Evolutionary conservation across 2,888 invertebrate genomes (phyloP), one percentile per base, ranked within the genome.

Genomic region (Platypus cylindrus): DNA sequence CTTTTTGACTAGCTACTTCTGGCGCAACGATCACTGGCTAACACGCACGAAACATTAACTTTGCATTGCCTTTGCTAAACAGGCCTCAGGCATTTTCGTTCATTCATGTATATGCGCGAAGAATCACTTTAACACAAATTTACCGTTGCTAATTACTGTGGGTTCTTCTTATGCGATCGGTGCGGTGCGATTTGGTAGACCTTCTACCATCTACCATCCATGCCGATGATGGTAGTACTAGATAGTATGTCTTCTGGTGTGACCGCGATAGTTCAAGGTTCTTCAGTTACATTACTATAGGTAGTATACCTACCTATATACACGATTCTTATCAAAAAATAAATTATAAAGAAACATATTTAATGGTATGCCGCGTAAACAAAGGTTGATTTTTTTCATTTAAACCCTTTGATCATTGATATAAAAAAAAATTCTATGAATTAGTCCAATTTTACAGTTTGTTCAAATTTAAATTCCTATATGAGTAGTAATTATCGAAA

Each of bases 61-160:
- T 40, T 43, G 43, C 47, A 47, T 46, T 37, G 45, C 46, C n/a
- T 45, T 32, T 36, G 36, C 37, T 37, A 37, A 36, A 33, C 37
- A 40, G 28, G 40, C 43, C 43, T 43, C 24, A 27, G 43, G 43
- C 43, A 43, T 31, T 43, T 44, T 43, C 48, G 52, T 47, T 57
- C 59, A 59, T 60, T 59, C 57, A 58, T 59, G 54, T 58, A n/a
- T n/a, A 55, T 55, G 55, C 52, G 40, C 43, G 40, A 38, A 56
- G 57, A 58, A 53, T 56, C 45, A 51, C 53, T 53, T 51, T 32
- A 37, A 43, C 55, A 52, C 54, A 55, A 56, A 58, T 57, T 52
- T 60, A 60, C 60, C 60, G 60, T 60, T 60, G 52, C 41, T 36
- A 46, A 45, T 41, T 39, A 36, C 35, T 42, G 41, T 43, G 31